Percentiles rank a stretch among this genome's conserved stretches.
These are phyloP conservation scores for Hephaestus fuliginosus DNA, from an alignment of 2,797 vertebrate genomes.

Conservation along the genomic window DNA sequence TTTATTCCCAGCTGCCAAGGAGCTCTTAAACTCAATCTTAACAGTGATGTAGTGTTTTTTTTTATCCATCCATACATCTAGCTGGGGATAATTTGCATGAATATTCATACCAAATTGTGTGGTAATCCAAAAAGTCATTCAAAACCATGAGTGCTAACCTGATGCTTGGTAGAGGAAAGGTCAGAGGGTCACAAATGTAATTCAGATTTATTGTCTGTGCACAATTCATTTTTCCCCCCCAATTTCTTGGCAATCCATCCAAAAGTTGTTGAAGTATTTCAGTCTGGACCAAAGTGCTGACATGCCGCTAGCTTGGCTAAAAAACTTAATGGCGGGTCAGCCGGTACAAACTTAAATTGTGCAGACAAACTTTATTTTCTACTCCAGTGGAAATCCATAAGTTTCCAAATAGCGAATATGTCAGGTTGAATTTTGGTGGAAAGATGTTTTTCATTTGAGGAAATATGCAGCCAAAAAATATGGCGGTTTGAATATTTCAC, in stretches of 20 bases:
- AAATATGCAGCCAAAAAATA: neutral
- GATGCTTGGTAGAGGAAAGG: neutral
- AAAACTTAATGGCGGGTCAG: neutral
- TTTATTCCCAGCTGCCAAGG: constrained; percentile 28
- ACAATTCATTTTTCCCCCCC: too few species aligned
- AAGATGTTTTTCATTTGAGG: constrained; percentile 1
- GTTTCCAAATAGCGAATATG: constrained; percentile 5
- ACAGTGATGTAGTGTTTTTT: constrained; percentile 4
- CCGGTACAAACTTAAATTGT: neutral
- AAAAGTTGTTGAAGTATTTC: neutral
- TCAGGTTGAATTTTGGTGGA: constrained; percentile 6
- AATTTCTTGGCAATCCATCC: neutral
- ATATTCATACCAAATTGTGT: too few species aligned
- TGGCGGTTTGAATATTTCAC: constrained; percentile 20
- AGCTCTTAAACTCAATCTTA: constrained; percentile 20
- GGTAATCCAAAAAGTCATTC: too few species aligned
- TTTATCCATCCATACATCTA: constrained; percentile 8
- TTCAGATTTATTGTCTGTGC: neutral
- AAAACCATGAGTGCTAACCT: neutral
- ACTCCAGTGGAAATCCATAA: neutral
- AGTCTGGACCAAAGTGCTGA: neutral
- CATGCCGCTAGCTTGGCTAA: neutral
- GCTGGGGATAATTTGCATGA: neutral
- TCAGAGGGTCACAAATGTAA: neutral
- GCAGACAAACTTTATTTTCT: constrained; percentile 4